phyloP scores from a whole-genome alignment of 2,888 invertebrate species.

The Homarus gammarus region DNA sequence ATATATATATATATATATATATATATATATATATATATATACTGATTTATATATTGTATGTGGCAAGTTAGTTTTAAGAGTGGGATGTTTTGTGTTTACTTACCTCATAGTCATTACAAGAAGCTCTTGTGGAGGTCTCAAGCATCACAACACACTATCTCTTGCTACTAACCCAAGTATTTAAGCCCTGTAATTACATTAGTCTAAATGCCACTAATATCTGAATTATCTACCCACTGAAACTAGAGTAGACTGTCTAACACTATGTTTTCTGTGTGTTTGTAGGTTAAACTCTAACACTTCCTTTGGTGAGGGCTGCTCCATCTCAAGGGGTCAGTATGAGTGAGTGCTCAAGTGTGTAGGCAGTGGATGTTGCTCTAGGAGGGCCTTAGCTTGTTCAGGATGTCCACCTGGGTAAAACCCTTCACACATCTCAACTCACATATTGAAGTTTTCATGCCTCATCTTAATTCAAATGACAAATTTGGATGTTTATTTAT shows the following conservation, averaged over 20 bases:
- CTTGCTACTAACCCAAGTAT: neutral
- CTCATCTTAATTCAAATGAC: neutral
- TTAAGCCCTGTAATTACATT: neutral
- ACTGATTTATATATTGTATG: conserved; percentile 28
- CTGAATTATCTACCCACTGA: conserved; percentile 3
- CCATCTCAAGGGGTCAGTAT: conserved; percentile 56
- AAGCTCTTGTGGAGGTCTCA: neutral
- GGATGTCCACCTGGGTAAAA: conserved; percentile 13
- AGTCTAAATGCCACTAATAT: neutral
- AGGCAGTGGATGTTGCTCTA: conserved; percentile 36
- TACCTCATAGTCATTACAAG: neutral
- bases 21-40: conserved; percentile 49
- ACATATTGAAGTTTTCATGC: neutral
- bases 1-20: conserved; percentile 27
- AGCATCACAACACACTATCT: neutral
- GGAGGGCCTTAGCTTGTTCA: conserved; percentile 20
- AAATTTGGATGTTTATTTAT: neutral
- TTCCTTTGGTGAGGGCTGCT: conserved; percentile 62
- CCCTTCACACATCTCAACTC: neutral
- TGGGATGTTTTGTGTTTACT: neutral
- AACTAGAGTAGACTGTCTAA: conserved; percentile 50
- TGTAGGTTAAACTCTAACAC: conserved; percentile 59
- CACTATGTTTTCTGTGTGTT: conserved; percentile 57
- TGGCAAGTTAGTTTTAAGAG: neutral
- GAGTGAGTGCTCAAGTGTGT: conserved; percentile 48